A percentile compares a stretch with the other conserved stretches of the same genome.
Evolutionary conservation across 1,140 invertebrate genomes (phyloP).

Genomic region (Procambarus virginalis): DNA sequence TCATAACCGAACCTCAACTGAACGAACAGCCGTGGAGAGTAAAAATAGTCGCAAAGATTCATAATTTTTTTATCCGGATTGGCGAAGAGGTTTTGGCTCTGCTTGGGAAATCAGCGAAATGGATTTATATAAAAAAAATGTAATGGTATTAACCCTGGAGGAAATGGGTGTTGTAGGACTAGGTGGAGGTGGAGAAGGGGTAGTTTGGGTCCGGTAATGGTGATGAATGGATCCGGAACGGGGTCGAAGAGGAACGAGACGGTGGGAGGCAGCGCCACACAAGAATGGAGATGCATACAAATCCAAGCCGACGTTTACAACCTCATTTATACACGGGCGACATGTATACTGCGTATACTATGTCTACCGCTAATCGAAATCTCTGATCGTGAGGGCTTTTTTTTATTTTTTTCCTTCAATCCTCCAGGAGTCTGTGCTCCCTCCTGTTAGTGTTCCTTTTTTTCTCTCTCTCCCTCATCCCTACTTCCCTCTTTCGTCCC

Average conservation of each 20-base stretch:
- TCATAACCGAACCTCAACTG: too few species aligned
- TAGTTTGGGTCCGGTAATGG: neutral
- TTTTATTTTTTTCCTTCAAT: too few species aligned
- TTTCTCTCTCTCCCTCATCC: too few species aligned
- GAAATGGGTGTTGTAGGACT: neutral
- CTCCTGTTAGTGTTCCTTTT: too few species aligned
- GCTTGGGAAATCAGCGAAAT: too few species aligned
- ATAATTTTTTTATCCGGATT: neutral
- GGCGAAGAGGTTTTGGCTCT: too few species aligned
- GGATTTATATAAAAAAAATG: too few species aligned
- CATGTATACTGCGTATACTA: neutral
- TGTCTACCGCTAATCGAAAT: conserved; percentile 20
- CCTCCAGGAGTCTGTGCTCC: too few species aligned
- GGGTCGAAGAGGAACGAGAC: neutral
- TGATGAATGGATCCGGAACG: neutral
- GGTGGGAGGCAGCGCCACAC: neutral
- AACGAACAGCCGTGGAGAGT: neutral
- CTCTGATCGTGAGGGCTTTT: neutral
- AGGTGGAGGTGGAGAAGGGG: neutral
- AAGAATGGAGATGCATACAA: conserved; percentile 1
- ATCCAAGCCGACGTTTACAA: conserved; percentile 1
- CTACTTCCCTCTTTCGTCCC: neutral
- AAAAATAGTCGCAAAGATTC: neutral
- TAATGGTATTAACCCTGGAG: too few species aligned
- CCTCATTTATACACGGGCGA: conserved; percentile 24